Conservation (phyloP, 2,888 invertebrate species). For the Xestoiulus laeticollis region DNA sequence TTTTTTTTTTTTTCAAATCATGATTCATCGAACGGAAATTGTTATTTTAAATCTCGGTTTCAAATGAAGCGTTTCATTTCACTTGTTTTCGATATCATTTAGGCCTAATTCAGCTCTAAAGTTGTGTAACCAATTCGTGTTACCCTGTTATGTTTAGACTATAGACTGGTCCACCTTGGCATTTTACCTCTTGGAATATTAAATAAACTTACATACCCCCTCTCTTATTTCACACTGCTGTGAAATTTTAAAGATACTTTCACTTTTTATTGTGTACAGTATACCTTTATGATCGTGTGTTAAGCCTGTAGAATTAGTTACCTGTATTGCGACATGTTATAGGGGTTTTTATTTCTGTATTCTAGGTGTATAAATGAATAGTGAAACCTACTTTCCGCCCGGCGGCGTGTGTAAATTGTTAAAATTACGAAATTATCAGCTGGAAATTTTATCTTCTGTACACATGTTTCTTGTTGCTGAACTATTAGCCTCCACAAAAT, state of each 20-base stretch:
- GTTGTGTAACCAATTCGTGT: not conserved
- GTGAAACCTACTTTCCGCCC: not conserved
- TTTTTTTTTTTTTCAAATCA: not conserved
- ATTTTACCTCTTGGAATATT: not conserved
- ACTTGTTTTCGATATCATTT: not conserved
- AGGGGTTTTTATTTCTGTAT: not conserved
- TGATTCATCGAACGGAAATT: not conserved
- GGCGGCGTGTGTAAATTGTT: not conserved
- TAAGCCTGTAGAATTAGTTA: constrained; percentile 23
- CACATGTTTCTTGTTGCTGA: not conserved
- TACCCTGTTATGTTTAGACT: not conserved
- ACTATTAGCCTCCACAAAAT: constrained; percentile 15
- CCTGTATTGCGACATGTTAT: not conserved
- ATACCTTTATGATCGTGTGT: not conserved
- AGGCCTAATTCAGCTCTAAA: not conserved
- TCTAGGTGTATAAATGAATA: not conserved
- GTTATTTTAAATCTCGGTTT: not conserved
- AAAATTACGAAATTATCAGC: not conserved
- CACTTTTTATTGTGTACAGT: not conserved
- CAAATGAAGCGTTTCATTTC: not conserved
- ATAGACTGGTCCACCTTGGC: constrained; percentile 23
- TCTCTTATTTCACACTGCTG: not conserved
- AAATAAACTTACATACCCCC: not conserved
- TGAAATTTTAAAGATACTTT: not conserved
- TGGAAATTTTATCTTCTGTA: not conserved